Evolutionary conservation across 1,140 invertebrate species (phyloP), one percentile per base, ranked within the genome.

Genomic region (Euschistus heros): DNA sequence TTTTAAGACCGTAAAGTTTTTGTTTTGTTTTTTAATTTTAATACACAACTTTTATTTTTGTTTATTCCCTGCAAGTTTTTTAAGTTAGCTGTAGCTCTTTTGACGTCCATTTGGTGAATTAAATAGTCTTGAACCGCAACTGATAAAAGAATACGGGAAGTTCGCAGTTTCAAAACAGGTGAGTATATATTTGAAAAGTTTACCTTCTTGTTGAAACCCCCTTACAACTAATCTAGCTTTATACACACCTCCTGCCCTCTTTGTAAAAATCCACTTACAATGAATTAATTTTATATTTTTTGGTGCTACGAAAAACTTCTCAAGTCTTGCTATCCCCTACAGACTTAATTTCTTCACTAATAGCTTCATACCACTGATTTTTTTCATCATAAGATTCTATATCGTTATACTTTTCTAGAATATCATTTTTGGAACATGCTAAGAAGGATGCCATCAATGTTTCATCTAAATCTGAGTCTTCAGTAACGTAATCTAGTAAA

Each of bases 41-140:
- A n/a, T n/a, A n/a, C n/a, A n/a, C n/a, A n/a, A n/a, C n/a, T n/a
- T n/a, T n/a, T n/a, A n/a, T n/a, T n/a, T n/a, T n/a, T n/a, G n/a
- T n/a, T n/a, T n/a, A n/a, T n/a, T n/a, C n/a, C n/a, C n/a, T n/a
- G n/a, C n/a, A n/a, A n/a, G n/a, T n/a, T n/a, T n/a, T n/a, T n/a
- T n/a, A n/a, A n/a, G n/a, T n/a, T n/a, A n/a, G n/a, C n/a, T n/a
- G n/a, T n/a, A n/a, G n/a, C n/a, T n/a, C n/a, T n/a, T n/a, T n/a
- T n/a, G n/a, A n/a, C n/a, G n/a, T n/a, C n/a, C n/a, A n/a, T 46
- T 30, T 73, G 67, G 44, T 75, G 64, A 27, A 80, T 54, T 15
- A 76, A 69, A 27, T 69, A n/a, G 14, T 24, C 59, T 4, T 68
- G 55, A n/a, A 70, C 67, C 44, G 61, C 66, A 15, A 59, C 62